Conservation (phyloP, 2,797 vertebrate species). For the Cynopterus sphinx region DNA sequence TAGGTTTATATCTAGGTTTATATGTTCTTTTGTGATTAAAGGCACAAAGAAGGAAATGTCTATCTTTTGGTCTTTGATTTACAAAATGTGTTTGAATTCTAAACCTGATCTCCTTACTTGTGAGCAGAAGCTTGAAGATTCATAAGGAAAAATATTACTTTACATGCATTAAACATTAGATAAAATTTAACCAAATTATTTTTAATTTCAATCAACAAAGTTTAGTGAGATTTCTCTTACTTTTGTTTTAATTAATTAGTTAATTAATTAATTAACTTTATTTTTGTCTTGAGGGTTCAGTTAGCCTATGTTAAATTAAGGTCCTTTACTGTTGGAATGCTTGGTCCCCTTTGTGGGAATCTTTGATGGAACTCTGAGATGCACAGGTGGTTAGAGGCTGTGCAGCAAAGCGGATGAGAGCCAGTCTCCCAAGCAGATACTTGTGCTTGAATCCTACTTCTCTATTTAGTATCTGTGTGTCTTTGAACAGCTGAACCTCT, state of each 20-base stretch:
- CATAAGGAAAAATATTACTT: constrained; percentile 5
- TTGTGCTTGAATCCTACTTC: not conserved
- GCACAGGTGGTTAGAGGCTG: not conserved
- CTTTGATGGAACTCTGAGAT: not conserved
- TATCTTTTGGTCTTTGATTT: not conserved
- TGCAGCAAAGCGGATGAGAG: not conserved
- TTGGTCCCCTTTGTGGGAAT: not conserved
- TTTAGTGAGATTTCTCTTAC: not conserved
- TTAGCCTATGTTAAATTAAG: not conserved
- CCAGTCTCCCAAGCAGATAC: not conserved
- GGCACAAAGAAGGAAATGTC: not conserved
- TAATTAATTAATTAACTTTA: too few species aligned
- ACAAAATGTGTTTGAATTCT: constrained; percentile 18
- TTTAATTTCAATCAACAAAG: not conserved
- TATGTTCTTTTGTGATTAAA: not conserved
- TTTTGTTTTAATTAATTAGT: not conserved
- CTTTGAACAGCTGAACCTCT: not conserved
- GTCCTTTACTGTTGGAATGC: not conserved
- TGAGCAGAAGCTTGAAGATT: constrained; percentile 33
- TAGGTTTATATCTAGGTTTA: not conserved
- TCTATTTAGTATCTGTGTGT: not conserved
- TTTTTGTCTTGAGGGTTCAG: not conserved
- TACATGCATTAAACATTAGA: not conserved
- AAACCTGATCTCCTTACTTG: not conserved
- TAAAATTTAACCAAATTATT: not conserved